Conservation (phyloP, 2,113 vertebrate species). For the Leptobrachium ailaonicum region DNA sequence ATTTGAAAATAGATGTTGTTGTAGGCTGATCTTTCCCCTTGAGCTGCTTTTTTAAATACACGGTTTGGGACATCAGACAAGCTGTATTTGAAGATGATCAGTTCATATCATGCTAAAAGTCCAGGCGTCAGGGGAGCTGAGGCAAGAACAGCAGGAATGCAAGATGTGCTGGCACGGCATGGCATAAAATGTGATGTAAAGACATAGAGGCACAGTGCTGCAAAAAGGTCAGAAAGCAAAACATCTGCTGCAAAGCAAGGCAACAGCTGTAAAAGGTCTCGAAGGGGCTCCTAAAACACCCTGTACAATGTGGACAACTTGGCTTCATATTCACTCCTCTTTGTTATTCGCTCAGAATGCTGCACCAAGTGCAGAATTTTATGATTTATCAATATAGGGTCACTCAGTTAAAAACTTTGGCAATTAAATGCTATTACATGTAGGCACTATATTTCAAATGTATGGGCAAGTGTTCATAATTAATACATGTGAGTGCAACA, state of each 20-base stretch:
- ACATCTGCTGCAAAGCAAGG: slow-evolving; percentile 41
- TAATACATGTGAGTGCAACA: too few species aligned
- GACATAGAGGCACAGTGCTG: slow-evolving; percentile 17
- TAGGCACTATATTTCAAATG: too few species aligned
- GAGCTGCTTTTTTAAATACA: background rate
- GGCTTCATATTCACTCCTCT: slow-evolving; percentile 11
- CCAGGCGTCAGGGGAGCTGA: slow-evolving; percentile 8
- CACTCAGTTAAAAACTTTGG: too few species aligned
- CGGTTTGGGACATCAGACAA: background rate
- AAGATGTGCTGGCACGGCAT: slow-evolving; percentile 38
- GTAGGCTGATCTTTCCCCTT: background rate
- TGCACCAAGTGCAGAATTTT: too few species aligned
- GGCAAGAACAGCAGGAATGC: slow-evolving; percentile 30
- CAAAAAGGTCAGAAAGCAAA: slow-evolving; percentile 48
- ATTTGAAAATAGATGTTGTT: too few species aligned
- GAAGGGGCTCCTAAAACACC: slow-evolving; percentile 15
- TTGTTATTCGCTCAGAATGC: background rate
- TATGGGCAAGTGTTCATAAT: too few species aligned
- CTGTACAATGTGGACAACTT: slow-evolving; percentile 31
- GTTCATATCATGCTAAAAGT: slow-evolving; percentile 2
- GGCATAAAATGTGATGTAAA: slow-evolving; percentile 18
- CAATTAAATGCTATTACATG: too few species aligned
- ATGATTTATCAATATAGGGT: too few species aligned
- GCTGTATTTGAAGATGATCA: background rate
- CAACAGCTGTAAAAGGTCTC: slow-evolving; percentile 46